Conservation (phyloP, 1,140 invertebrate genomes). For the Eumeta japonica region DNA sequence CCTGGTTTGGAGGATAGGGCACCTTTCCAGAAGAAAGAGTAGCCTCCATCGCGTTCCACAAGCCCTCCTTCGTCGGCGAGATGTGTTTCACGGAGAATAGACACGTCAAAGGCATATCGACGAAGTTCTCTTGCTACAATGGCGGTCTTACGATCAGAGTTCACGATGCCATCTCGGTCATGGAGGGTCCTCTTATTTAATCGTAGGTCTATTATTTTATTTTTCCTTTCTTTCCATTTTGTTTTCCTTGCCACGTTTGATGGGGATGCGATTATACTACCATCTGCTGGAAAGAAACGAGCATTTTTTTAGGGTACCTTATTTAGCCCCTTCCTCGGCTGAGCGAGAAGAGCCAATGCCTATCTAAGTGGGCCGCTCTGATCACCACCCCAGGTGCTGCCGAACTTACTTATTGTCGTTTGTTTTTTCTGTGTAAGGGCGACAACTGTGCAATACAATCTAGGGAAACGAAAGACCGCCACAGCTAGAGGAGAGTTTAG, state of each 20-base stretch:
- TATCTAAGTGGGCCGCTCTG: constrained; percentile 19
- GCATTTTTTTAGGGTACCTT: constrained; percentile 19
- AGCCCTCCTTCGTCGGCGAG: constrained; percentile 7
- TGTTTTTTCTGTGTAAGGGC: too few species aligned
- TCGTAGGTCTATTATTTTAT: background rate
- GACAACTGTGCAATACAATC: too few species aligned
- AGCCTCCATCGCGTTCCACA: constrained; percentile 7
- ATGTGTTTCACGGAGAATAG: constrained; percentile 3
- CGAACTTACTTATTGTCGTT: too few species aligned
- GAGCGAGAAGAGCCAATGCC: constrained; percentile 15
- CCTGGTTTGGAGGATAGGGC: too few species aligned
- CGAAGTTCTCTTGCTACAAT: background rate
- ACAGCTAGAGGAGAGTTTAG: too few species aligned
- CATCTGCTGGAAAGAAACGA: constrained; percentile 6
- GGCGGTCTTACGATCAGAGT: constrained; percentile 1
- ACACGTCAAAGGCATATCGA: background rate
- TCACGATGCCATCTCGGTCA: constrained; percentile 3
- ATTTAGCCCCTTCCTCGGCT: constrained; percentile 18
- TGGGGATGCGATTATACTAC: constrained; percentile 9
- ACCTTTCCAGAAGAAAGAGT: constrained; percentile 10
- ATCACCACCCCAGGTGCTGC: constrained; percentile 15
- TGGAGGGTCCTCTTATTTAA: background rate
- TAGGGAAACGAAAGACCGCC: too few species aligned
- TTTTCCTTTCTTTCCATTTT: too few species aligned
- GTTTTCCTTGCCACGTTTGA: background rate